Percentiles rank a stretch among this genome's conserved stretches.
phyloP scores from a whole-genome alignment of 2,113 vertebrate species.

The Thamnophis sirtalis region DNA sequence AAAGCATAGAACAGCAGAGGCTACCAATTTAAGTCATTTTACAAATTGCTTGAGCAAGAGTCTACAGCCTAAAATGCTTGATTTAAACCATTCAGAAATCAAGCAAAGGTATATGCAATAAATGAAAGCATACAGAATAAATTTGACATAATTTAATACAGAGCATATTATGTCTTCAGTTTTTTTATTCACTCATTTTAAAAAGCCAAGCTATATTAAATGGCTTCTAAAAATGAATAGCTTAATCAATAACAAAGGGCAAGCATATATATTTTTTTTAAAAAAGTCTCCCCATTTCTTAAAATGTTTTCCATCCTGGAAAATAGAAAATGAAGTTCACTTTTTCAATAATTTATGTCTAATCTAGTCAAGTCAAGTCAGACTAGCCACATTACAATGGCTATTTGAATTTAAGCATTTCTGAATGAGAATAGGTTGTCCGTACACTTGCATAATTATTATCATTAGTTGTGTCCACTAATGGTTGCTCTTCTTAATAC shows the following conservation, averaged over 20 bases:
- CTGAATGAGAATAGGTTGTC: background rate
- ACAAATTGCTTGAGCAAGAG: background rate
- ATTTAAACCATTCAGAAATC: conserved; percentile 26
- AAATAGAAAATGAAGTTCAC: background rate
- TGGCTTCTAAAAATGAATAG: background rate
- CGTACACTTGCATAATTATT: background rate
- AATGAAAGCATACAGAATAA: background rate
- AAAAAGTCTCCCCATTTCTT: background rate
- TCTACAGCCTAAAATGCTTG: background rate
- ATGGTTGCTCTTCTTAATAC: background rate
- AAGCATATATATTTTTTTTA: background rate
- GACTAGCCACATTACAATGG: background rate
- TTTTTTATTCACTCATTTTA: background rate
- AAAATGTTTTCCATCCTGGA: background rate
- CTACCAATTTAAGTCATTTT: background rate
- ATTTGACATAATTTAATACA: background rate
- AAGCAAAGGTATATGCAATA: background rate
- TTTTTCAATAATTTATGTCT: background rate
- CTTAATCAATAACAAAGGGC: background rate
- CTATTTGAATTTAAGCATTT: background rate
- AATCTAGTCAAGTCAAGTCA: background rate
- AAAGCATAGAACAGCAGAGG: background rate
- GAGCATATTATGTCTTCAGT: background rate
- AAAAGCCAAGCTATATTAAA: background rate
- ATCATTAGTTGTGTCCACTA: background rate